Conservation (phyloP, 2,797 vertebrate genomes). For the Manis javanica region DNA sequence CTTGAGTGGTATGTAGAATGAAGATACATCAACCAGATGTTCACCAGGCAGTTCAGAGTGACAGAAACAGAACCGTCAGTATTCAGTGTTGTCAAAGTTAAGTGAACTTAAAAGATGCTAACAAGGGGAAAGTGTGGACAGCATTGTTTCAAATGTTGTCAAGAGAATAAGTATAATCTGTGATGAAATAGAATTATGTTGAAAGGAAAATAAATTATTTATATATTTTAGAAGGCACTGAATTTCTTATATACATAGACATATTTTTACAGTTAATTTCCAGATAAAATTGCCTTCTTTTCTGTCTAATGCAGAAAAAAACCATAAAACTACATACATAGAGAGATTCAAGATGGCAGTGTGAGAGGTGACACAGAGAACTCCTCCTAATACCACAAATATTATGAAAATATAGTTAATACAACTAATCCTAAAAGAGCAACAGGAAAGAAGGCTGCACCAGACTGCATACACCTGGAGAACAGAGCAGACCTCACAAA, state of each 20-base stretch:
- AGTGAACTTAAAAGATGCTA: background rate
- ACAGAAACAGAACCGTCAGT: background rate
- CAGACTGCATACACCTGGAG: too few relatives aligned
- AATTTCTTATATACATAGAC: background rate
- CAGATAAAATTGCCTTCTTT: background rate
- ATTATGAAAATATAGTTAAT: too few relatives aligned
- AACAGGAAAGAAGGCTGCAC: too few relatives aligned
- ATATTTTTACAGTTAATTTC: background rate
- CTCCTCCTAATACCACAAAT: too few relatives aligned
- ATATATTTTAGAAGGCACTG: background rate
- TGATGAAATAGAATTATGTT: background rate
- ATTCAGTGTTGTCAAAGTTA: background rate
- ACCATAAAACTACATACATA: background rate
- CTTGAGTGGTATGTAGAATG: background rate
- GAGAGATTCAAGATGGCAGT: too few relatives aligned
- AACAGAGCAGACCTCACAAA: too few relatives aligned
- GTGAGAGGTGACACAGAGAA: too few relatives aligned
- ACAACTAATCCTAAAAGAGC: too few relatives aligned
- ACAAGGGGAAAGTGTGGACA: background rate
- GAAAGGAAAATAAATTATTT: background rate
- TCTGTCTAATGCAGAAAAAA: slow-evolving; percentile 15
- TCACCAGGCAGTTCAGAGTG: background rate
- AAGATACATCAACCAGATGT: background rate
- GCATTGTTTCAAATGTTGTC: background rate
- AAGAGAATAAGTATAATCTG: background rate